Evolutionary conservation across 2,888 invertebrate species (phyloP).

Genomic region (Rhagium mordax): DNA sequence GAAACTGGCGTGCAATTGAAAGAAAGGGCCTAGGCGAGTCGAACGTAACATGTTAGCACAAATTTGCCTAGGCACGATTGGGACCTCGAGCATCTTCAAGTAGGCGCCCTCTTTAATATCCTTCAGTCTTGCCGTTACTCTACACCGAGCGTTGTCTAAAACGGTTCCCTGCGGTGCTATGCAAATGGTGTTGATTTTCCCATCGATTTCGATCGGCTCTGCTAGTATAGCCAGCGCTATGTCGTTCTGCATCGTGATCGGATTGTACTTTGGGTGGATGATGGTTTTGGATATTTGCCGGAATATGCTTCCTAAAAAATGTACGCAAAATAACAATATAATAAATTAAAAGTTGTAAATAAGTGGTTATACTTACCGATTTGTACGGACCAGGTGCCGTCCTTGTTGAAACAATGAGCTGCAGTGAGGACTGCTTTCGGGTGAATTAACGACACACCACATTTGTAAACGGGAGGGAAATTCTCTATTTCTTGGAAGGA

Average conservation of each 20-base stretch:
- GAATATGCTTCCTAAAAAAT: background rate
- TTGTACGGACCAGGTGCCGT: constrained; percentile 1
- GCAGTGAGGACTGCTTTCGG: constrained; percentile 16
- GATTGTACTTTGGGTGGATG: constrained; percentile 14
- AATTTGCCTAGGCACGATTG: constrained; percentile 11
- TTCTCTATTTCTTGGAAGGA: background rate
- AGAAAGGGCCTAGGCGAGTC: constrained; percentile 19
- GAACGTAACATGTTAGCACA: background rate
- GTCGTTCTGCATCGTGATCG: constrained; percentile 6
- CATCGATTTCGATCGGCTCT: constrained; percentile 2
- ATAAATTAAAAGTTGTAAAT: background rate
- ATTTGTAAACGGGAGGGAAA: background rate
- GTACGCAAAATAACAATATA: too few species aligned
- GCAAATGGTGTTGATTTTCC: constrained; percentile 21
- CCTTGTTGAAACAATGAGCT: constrained; percentile 10
- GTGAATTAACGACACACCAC: constrained; percentile 18
- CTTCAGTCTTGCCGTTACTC: background rate
- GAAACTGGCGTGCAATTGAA: constrained; percentile 19
- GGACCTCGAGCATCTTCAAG: constrained; percentile 3
- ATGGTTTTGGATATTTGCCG: background rate
- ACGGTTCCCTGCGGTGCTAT: constrained; percentile 8
- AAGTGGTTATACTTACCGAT: background rate
- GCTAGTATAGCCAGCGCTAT: constrained; percentile 15
- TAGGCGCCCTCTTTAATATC: background rate
- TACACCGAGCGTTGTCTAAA: constrained; percentile 4